These are phyloP conservation scores for Pseudomugil gertrudae DNA, from an alignment of 2,797 vertebrate species.

Conservation along the genomic window DNA sequence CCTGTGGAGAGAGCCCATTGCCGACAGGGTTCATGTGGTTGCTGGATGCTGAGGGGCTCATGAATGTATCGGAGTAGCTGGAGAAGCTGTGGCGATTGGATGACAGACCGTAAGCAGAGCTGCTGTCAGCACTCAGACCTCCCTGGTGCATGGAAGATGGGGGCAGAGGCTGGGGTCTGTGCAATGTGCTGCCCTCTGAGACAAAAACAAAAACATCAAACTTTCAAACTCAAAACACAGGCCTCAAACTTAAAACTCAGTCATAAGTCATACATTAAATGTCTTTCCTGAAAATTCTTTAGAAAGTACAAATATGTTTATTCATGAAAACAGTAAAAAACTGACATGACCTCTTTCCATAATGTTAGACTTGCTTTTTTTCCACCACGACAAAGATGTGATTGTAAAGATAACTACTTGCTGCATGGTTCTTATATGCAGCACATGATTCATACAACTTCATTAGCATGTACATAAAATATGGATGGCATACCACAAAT, in stretches of 20 bases:
- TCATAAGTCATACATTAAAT: slow-evolving; percentile 26
- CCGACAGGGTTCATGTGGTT: slow-evolving; percentile 98
- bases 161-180: slow-evolving; percentile 96
- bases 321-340: slow-evolving; percentile 15
- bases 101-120: slow-evolving; percentile 92
- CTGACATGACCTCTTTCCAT: slow-evolving; percentile 18
- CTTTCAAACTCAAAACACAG: neutral
- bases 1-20: slow-evolving; percentile 98
- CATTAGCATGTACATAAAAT: slow-evolving; percentile 47
- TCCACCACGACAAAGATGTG: slow-evolving; percentile 49
- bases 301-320: slow-evolving; percentile 8
- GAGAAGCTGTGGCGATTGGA: slow-evolving; percentile 94
- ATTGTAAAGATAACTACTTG: slow-evolving; percentile 61
- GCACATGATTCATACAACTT: slow-evolving; percentile 54
- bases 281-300: slow-evolving; percentile 18
- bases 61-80: slow-evolving; percentile 98
- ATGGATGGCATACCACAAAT: slow-evolving; percentile 52
- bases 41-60: slow-evolving; percentile 91
- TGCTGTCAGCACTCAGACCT: slow-evolving; percentile 85
- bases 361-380: slow-evolving; percentile 24
- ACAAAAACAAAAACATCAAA: slow-evolving; percentile 31
- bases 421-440: slow-evolving; percentile 53
- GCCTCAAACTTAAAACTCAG: neutral
- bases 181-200: slow-evolving; percentile 92
- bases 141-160: slow-evolving; percentile 99